A percentile compares a stretch with the other conserved stretches of the same genome.
Evolutionary conservation across 2,888 invertebrate genomes (phyloP).

Genomic region (Melangyna quadrimaculata): DNA sequence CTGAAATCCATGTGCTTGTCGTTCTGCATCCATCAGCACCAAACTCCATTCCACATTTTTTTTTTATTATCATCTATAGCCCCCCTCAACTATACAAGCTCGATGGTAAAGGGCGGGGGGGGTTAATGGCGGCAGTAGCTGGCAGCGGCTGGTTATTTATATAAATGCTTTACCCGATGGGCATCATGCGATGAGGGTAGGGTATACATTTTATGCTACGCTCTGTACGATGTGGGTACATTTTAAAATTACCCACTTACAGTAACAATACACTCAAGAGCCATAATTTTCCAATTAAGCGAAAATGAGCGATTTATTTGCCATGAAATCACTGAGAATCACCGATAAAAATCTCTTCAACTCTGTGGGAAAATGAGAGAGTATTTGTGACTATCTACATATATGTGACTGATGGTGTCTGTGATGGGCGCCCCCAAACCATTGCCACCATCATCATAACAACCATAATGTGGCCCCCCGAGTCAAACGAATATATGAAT

Average conservation of each 20-base stretch:
- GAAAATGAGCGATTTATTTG: slow-evolving; percentile 82
- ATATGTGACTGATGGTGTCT: slow-evolving; percentile 41
- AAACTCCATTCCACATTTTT: slow-evolving; percentile 15
- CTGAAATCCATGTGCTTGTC: slow-evolving; percentile 49
- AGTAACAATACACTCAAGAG: slow-evolving; percentile 73
- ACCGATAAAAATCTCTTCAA: slow-evolving; percentile 81
- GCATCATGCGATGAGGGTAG: slow-evolving; percentile 6
- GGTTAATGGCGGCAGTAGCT: background rate
- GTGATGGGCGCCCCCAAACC: slow-evolving; percentile 55
- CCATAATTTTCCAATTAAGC: slow-evolving; percentile 81
- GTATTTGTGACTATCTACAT: slow-evolving; percentile 31
- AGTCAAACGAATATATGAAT: slow-evolving; percentile 42
- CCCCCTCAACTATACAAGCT: background rate
- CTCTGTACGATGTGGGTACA: slow-evolving; percentile 2
- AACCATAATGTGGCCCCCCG: background rate
- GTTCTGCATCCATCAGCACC: slow-evolving; percentile 34
- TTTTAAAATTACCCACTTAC: slow-evolving; percentile 68
- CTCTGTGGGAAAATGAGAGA: slow-evolving; percentile 51
- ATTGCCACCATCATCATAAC: slow-evolving; percentile 40
- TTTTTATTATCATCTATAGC: background rate
- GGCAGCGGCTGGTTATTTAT: slow-evolving; percentile 19
- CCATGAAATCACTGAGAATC: slow-evolving; percentile 81
- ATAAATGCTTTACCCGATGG: slow-evolving; percentile 22
- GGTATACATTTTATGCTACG: background rate
- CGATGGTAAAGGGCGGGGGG: too few species aligned